These are phyloP conservation scores for Cheilosia variabilis DNA, from an alignment of 2,888 invertebrate species.

Conservation along the genomic window DNA sequence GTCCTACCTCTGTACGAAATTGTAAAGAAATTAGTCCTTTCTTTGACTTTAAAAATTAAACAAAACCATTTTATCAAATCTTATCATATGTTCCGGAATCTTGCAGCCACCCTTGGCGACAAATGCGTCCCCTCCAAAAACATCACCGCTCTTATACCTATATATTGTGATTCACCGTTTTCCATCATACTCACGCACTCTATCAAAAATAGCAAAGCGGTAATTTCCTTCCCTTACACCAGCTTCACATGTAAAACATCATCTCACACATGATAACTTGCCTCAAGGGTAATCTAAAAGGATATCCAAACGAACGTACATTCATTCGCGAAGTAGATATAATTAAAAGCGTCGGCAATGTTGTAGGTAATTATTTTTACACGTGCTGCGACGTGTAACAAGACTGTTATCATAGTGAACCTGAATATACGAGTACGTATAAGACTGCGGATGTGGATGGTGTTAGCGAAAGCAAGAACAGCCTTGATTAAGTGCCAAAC, in stretches of 20 bases:
- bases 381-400: slow-evolving; percentile 66
- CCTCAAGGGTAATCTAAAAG: slow-evolving; percentile 51
- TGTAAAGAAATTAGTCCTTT: too few species aligned
- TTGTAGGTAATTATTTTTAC: slow-evolving; percentile 72
- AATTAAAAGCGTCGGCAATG: slow-evolving; percentile 67
- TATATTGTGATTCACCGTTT: slow-evolving; percentile 12
- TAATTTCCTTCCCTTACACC: slow-evolving; percentile 46
- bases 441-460: slow-evolving; percentile 23
- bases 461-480: slow-evolving; percentile 26
- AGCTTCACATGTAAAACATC: slow-evolving; percentile 25
- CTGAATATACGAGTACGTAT: slow-evolving; percentile 12
- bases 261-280: slow-evolving; percentile 19
- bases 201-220: slow-evolving; percentile 34
- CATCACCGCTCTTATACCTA: background rate
- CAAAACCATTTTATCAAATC: too few species aligned
- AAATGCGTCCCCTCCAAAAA: too few species aligned
- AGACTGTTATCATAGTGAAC: slow-evolving; percentile 28
- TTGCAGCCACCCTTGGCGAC: too few species aligned
- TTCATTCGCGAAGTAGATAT: slow-evolving; percentile 33
- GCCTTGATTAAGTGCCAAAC: slow-evolving; percentile 66
- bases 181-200: slow-evolving; percentile 32
- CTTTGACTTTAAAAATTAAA: too few species aligned
- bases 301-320: slow-evolving; percentile 34
- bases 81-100: too few species aligned
- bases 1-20: too few species aligned